Conservation (phyloP, 2,888 invertebrate genomes). For the Ennomos quercinarius region DNA sequence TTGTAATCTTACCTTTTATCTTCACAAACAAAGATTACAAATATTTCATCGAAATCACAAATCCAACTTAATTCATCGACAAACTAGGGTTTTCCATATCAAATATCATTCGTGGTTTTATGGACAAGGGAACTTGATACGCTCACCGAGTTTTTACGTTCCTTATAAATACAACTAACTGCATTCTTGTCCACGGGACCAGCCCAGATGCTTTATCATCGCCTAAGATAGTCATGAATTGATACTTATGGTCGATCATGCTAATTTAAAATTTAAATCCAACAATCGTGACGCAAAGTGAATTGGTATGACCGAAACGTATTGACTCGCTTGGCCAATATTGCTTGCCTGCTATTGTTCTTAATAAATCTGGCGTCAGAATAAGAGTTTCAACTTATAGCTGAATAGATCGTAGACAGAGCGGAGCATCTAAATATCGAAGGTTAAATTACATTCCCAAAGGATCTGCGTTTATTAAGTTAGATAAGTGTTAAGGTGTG, state of each 20-base stretch:
- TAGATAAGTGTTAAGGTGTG: slow-evolving; percentile 48
- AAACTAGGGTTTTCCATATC: slow-evolving; percentile 27
- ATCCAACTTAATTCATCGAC: background rate
- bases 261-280: slow-evolving; percentile 11
- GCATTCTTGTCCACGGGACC: background rate
- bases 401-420: slow-evolving; percentile 56
- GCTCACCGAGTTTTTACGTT: background rate
- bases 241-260: slow-evolving; percentile 10
- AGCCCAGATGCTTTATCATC: slow-evolving; percentile 10
- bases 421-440: slow-evolving; percentile 46
- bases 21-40: background rate
- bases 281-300: slow-evolving; percentile 44
- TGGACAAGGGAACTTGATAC: slow-evolving; percentile 4
- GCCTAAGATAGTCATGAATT: slow-evolving; percentile 13
- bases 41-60: background rate
- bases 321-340: slow-evolving; percentile 48
- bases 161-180: background rate
- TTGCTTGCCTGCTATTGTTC: slow-evolving; percentile 53
- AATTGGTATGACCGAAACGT: slow-evolving; percentile 42
- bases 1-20: background rate
- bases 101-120: slow-evolving; percentile 15
- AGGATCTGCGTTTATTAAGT: slow-evolving; percentile 36
- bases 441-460: slow-evolving; percentile 36
- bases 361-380: slow-evolving; percentile 45
- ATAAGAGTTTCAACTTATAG: slow-evolving; percentile 37